A percentile compares a stretch with the other conserved stretches of the same genome.
phyloP scores from a whole-genome alignment of 92 coral and sea anemone species.

The Palythoa heliodiscus region DNA sequence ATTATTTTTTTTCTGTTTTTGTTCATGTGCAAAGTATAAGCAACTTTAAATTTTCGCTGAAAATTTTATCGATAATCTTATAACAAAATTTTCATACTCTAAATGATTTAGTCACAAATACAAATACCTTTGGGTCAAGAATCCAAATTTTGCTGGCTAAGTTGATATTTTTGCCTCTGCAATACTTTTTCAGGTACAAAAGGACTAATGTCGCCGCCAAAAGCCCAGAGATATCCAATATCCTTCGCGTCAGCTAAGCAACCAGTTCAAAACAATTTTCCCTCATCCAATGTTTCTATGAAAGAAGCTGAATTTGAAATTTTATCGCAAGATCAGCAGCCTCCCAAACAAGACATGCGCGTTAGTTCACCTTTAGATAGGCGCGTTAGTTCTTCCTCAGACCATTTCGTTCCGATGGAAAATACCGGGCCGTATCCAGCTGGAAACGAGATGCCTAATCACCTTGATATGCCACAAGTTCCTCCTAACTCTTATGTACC shows the following conservation, averaged over 20 bases:
- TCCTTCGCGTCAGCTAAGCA: not conserved
- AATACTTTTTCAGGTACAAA: not conserved
- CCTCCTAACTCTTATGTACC: not conserved
- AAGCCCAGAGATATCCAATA: not conserved
- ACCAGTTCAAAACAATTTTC: not conserved
- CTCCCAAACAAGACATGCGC: not conserved
- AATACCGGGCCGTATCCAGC: not conserved
- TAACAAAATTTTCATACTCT: too few species aligned
- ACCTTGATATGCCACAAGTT: not conserved
- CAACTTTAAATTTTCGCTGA: too few species aligned
- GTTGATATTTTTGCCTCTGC: too few species aligned
- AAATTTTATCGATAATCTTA: too few species aligned
- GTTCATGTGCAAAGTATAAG: not conserved
- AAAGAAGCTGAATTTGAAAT: not conserved
- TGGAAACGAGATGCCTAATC: not conserved
- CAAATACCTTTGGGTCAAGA: not conserved
- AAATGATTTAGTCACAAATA: not conserved
- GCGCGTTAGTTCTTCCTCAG: not conserved
- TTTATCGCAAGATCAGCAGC: not conserved
- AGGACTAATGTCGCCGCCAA: not conserved
- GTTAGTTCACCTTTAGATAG: not conserved
- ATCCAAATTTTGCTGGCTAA: not conserved
- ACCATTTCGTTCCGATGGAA: not conserved
- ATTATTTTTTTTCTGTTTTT: not conserved
- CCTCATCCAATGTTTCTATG: not conserved